Conservation (phyloP, 2,888 invertebrate genomes). For the Ditylenchus weischeri region DNA sequence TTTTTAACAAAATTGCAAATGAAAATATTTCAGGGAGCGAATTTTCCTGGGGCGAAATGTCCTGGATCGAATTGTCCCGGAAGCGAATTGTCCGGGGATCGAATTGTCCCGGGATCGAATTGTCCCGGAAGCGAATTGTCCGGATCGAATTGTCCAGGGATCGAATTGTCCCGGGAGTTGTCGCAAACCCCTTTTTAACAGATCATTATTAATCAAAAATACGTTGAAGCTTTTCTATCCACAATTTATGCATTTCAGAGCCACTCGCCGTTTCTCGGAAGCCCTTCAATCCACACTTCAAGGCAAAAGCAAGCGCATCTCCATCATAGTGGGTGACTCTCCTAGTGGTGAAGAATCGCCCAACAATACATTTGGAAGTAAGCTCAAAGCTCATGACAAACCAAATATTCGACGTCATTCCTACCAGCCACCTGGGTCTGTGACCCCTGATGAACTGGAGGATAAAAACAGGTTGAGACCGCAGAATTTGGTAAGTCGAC, state of each 20-base stretch:
- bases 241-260: slow-evolving; percentile 9
- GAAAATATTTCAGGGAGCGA: too few species aligned
- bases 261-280: slow-evolving; percentile 51
- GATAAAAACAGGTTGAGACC: neutral
- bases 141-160: too few species aligned
- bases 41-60: too few species aligned
- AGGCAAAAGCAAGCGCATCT: neutral
- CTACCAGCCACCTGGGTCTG: slow-evolving; percentile 28
- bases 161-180: too few species aligned
- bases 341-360: slow-evolving; percentile 3
- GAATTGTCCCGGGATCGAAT: too few species aligned
- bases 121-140: too few species aligned
- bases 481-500: neutral
- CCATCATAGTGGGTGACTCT: slow-evolving; percentile 10
- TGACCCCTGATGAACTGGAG: neutral
- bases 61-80: too few species aligned
- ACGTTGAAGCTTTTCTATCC: too few species aligned
- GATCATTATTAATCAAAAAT: too few species aligned
- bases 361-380: neutral
- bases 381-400: slow-evolving; percentile 1
- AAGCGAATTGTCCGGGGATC: too few species aligned
- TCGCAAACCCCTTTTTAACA: too few species aligned
- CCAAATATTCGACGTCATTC: slow-evolving; percentile 32
- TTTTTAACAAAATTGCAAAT: too few species aligned
- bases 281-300: slow-evolving; percentile 32